Percentiles rank a stretch among this genome's conserved stretches.
These are phyloP conservation scores for Drosophila eugracilis DNA, from an alignment of 1,140 invertebrate species.

Conservation along the genomic window DNA sequence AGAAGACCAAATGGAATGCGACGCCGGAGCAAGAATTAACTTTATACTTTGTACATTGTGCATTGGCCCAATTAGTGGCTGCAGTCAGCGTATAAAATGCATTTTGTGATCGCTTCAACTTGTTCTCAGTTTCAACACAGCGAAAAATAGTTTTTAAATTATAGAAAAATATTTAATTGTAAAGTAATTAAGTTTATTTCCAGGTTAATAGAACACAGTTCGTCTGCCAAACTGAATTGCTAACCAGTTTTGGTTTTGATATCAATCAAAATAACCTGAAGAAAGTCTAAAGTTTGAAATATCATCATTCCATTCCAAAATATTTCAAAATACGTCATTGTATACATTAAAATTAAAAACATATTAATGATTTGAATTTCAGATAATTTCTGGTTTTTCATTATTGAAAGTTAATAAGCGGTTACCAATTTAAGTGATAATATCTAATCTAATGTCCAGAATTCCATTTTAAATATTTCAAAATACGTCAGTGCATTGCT, in stretches of 20 bases:
- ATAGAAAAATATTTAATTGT: not conserved
- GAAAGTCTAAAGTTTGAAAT: not conserved
- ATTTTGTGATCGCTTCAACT: constrained; percentile 25
- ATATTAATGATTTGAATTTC: too few species aligned
- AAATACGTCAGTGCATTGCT: too few species aligned
- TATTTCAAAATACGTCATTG: not conserved
- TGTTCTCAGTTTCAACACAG: constrained; percentile 14
- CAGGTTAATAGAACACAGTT: not conserved
- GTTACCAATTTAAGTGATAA: too few species aligned
- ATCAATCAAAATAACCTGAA: not conserved
- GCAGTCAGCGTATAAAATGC: constrained; percentile 50
- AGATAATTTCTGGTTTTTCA: not conserved
- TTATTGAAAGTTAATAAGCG: too few species aligned
- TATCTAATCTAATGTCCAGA: too few species aligned
- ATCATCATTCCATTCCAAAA: not conserved
- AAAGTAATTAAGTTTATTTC: not conserved
- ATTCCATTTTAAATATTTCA: too few species aligned
- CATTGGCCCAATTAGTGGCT: constrained; percentile 70
- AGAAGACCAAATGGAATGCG: constrained; percentile 44
- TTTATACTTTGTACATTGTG: constrained; percentile 33
- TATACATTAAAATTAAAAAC: not conserved
- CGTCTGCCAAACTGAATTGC: not conserved
- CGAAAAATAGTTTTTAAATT: not conserved
- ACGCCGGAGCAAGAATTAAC: constrained; percentile 25
- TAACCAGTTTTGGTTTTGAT: not conserved